Base-by-base conservation (phyloP, 2,797 vertebrate species). In the Emys orbicularis region DNA sequence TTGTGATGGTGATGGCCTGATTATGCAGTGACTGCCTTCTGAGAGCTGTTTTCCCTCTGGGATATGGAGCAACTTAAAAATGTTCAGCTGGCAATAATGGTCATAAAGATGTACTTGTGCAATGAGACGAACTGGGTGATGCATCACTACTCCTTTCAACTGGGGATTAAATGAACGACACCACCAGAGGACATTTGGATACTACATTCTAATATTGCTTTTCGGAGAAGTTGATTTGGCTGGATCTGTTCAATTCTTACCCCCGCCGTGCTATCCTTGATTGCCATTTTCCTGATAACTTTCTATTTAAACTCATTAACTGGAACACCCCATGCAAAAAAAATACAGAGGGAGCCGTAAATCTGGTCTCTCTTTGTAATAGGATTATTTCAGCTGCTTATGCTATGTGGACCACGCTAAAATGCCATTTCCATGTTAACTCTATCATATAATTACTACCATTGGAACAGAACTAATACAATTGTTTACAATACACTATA, bases 1-100 rank as follows among this genome's bases (percentile, higher is more conserved):
- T 4, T 2, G 2, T 25, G 61, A 50, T 3, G 1, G 92, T 84
- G 49, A 44, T 19, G 13, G 1, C 10, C 29, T 1, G 8, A 5
- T 68, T 16, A 34, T 6, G 21, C 68, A 37, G 65, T 68, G 74
- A 77, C 47, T 47, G 5, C 2, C 4, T 44, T 11, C 2, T 1
- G 50, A 3, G 0, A 0, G 3, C 77, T 5, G 25, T 0, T 16
- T 44, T 18, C 31, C 18, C 50, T 59, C 6, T 1, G 1, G 61
- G 41, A 50, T 0, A 18, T 49, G 52, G 27, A 57, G 56, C 12
- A 15, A 12, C 56, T 18, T 18, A 79, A 88, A 6, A 21, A 37
- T 34, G 3, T 53, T n/a, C 87, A 44, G 13, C 81, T 16, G 6
- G 18, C 23, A 52, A 34, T 19, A 54, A 4, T 0, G 68, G 83